Percentiles rank a stretch among this genome's conserved stretches.
Evolutionary conservation across 1,140 invertebrate species (phyloP).

Genomic region (Grapholita molesta): DNA sequence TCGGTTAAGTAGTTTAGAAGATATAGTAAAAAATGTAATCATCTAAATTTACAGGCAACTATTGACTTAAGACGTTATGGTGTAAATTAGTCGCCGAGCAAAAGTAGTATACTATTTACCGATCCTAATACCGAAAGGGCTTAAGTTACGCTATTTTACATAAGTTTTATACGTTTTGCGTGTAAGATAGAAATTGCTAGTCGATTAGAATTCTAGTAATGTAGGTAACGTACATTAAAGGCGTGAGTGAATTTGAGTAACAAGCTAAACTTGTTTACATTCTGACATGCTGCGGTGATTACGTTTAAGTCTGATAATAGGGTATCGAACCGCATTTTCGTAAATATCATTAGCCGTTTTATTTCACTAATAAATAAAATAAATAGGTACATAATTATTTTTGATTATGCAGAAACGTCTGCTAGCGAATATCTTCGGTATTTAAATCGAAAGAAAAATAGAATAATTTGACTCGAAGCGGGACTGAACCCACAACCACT

Average conservation of each 20-base stretch:
- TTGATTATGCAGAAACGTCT: too few relatives aligned
- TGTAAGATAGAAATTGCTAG: constrained; percentile 34
- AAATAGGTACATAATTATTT: too few relatives aligned
- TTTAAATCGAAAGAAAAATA: too few relatives aligned
- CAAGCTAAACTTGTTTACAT: neutral
- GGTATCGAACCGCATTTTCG: neutral
- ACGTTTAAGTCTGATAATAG: neutral
- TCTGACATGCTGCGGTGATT: neutral
- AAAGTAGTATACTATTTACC: constrained; percentile 64
- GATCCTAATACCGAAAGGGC: constrained; percentile 34
- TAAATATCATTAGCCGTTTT: neutral
- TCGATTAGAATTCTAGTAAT: neutral
- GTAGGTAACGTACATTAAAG: neutral
- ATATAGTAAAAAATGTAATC: neutral
- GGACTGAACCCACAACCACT: too few relatives aligned
- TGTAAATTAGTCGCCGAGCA: neutral
- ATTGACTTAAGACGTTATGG: neutral
- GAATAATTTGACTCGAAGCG: too few relatives aligned
- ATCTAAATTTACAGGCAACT: neutral
- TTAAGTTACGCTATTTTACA: constrained; percentile 21
- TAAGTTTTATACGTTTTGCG: constrained; percentile 31
- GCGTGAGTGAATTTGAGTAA: neutral
- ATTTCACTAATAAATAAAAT: too few relatives aligned
- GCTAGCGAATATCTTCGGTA: too few relatives aligned
- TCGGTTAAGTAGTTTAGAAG: neutral